Conservation (phyloP, 37 sponge, comb jelly and placozoan genomes). For the Lycopodina hypogea region DNA sequence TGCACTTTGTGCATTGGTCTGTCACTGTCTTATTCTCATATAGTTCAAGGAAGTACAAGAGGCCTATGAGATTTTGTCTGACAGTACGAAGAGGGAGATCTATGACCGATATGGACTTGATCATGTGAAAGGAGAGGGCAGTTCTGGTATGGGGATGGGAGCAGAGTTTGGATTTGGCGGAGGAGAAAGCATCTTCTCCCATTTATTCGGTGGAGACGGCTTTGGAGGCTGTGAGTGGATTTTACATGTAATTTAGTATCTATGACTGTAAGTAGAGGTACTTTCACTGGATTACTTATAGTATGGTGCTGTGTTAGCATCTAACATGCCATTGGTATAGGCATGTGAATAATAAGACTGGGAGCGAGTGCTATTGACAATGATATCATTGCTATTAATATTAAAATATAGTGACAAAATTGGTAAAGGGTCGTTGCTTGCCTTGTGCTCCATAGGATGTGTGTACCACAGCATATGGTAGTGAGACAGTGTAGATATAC, state of each 20-base stretch:
- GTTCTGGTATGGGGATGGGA: constrained; percentile 18
- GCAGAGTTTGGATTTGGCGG: constrained; percentile 23
- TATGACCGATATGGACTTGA: constrained; percentile 74
- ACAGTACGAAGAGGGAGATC: constrained; percentile 69
- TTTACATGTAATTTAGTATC: too few species aligned
- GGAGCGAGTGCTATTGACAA: too few species aligned
- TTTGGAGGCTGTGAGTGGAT: constrained; percentile 22
- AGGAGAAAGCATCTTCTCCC: constrained; percentile 56
- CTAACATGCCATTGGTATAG: too few species aligned
- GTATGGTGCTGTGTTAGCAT: too few species aligned
- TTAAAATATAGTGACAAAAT: too few species aligned
- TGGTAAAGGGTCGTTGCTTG: too few species aligned
- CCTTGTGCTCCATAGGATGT: too few species aligned
- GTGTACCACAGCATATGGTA: too few species aligned
- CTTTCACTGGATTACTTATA: too few species aligned
- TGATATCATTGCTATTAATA: too few species aligned
- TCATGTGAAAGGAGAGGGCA: constrained; percentile 49
- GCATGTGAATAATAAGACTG: too few species aligned
- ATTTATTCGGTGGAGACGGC: constrained; percentile 55
- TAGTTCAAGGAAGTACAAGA: constrained; percentile 73
- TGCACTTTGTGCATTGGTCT: not conserved
- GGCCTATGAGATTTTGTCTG: constrained; percentile 79
- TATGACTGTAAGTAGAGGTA: not conserved
- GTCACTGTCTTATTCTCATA: not conserved
- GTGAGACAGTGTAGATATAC: too few species aligned